Evolutionary conservation across 2,113 vertebrate species (phyloP).

Genomic region (Cynoglossus semilaevis): DNA sequence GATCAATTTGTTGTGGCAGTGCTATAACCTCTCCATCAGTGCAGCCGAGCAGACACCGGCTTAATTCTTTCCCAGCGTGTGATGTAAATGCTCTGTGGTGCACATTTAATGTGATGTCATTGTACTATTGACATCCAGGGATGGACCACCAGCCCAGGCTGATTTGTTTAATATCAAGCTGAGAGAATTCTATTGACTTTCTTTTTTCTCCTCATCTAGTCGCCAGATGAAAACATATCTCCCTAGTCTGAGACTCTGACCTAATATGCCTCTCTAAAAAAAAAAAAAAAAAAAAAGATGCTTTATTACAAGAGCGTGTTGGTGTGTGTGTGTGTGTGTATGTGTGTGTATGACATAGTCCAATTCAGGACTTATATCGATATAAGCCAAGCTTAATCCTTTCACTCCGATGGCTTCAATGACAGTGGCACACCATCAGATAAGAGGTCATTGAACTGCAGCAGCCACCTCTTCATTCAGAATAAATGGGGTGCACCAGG

Average conservation of each 20-base stretch:
- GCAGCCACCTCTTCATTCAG: constrained; percentile 75
- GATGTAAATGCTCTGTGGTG: constrained; percentile 55
- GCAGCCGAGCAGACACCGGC: constrained; percentile 23
- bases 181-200: constrained; percentile 71
- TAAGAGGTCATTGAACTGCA: constrained; percentile 80
- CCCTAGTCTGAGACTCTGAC: constrained; percentile 61
- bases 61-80: constrained; percentile 28
- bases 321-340: constrained; percentile 13
- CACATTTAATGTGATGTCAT: constrained; percentile 63
- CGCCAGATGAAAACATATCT: constrained; percentile 73
- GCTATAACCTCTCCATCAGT: constrained; percentile 39
- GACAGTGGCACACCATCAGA: constrained; percentile 76
- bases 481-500: constrained; percentile 77
- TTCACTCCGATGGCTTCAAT: constrained; percentile 78
- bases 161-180: constrained; percentile 74
- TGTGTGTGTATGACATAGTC: constrained; percentile 44
- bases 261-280: constrained; percentile 65
- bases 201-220: constrained; percentile 61
- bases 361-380: constrained; percentile 74
- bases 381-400: constrained; percentile 76
- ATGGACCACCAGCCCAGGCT: constrained; percentile 51
- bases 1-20: constrained; percentile 28
- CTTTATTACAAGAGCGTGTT: constrained; percentile 21
- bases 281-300: constrained; percentile 63
- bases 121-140: constrained; percentile 64